Percentiles rank a stretch among this genome's conserved stretches.
Conservation (phyloP, 2,888 invertebrate species). For the Achlya flavicornis region DNA sequence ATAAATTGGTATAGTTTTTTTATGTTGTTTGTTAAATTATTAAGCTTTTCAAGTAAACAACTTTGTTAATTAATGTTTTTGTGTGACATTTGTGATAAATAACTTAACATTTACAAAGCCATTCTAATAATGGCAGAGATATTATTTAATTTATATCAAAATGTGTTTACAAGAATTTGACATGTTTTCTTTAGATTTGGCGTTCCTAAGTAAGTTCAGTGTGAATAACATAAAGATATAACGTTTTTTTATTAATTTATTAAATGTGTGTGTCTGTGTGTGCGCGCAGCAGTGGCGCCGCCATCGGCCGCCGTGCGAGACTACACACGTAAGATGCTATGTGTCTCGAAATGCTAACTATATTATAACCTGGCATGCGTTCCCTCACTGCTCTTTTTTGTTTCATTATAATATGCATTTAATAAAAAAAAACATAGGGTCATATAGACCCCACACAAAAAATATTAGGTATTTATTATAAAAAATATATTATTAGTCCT, state of each 20-base stretch:
- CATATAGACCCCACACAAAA: neutral
- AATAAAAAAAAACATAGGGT: too few species aligned
- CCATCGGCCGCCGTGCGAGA: conserved; percentile 58
- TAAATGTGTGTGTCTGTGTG: conserved; percentile 33
- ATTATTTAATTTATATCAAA: neutral
- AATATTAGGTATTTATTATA: neutral
- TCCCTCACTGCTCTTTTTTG: conserved; percentile 24
- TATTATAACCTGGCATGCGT: conserved; percentile 40
- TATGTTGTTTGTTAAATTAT: too few species aligned
- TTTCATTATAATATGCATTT: neutral
- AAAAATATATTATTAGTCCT: too few species aligned
- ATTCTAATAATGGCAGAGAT: too few species aligned
- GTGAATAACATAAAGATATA: conserved; percentile 15
- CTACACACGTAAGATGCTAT: conserved; percentile 67
- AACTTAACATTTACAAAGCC: too few species aligned
- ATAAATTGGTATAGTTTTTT: too few species aligned
- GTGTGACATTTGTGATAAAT: too few species aligned
- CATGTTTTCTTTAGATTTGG: conserved; percentile 50
- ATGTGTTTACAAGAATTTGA: neutral
- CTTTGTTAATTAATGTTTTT: too few species aligned
- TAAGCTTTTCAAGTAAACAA: too few species aligned
- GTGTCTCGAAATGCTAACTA: conserved; percentile 23
- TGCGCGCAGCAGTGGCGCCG: conserved; percentile 62
- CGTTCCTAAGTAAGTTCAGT: conserved; percentile 53
- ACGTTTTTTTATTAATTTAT: conserved; percentile 16